Percentiles rank a stretch among this genome's conserved stretches.
phyloP scores from a whole-genome alignment of 2,888 invertebrate species.

The Nomada lathburiana region DNA sequence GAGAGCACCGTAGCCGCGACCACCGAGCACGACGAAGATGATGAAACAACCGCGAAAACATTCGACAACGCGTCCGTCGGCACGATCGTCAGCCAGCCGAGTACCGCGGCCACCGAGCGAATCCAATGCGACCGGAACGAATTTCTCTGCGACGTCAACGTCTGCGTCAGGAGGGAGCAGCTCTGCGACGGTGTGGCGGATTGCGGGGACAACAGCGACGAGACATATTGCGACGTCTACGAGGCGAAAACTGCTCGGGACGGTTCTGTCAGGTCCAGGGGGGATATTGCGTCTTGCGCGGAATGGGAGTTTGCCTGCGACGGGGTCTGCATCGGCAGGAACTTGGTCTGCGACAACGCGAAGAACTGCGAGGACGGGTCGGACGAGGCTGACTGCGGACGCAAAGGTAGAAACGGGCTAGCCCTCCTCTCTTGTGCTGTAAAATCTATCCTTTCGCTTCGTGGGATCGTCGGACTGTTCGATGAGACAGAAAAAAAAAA shows the following conservation, averaged over 20 bases:
- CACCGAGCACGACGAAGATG: not conserved
- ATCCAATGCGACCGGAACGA: conserved; percentile 41
- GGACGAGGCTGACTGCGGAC: conserved; percentile 85
- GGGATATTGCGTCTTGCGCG: conserved; percentile 6
- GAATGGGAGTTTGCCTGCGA: conserved; percentile 82
- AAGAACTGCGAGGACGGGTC: conserved; percentile 87
- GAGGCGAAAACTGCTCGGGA: not conserved
- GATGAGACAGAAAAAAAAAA: not conserved
- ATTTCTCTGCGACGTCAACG: conserved; percentile 78
- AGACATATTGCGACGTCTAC: conserved; percentile 85
- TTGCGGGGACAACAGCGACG: conserved; percentile 88
- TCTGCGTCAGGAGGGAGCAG: conserved; percentile 85
- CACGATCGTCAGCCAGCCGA: not conserved
- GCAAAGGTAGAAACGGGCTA: conserved; percentile 59
- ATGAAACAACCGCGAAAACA: not conserved
- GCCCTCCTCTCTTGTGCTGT: conserved; percentile 10
- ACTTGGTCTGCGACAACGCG: conserved; percentile 86
- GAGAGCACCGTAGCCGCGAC: not conserved
- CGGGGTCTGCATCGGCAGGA: conserved; percentile 85
- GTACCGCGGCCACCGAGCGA: not conserved
- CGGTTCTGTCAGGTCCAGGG: not conserved
- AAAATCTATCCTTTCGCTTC: conserved; percentile 34
- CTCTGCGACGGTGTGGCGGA: conserved; percentile 87
- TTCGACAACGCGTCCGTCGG: too few species aligned
- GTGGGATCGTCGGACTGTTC: conserved; percentile 27